phyloP scores from a whole-genome alignment of 2,113 vertebrate genomes.

The Steatornis caripensis region DNA sequence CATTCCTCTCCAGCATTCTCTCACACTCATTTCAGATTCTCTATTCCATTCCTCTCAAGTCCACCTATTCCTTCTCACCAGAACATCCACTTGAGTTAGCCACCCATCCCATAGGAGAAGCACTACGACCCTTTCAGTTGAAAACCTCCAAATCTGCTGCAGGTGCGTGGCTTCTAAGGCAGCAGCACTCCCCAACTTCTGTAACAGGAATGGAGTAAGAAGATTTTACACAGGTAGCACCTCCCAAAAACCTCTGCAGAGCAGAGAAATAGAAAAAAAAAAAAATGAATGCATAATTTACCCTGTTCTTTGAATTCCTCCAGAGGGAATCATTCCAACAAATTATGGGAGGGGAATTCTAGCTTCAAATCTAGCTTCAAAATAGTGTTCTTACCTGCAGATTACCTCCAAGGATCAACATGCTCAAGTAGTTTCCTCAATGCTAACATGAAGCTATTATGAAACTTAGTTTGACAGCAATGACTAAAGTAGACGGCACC shows the following conservation, averaged over 20 bases:
- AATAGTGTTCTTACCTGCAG: background rate
- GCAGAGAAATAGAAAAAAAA: background rate
- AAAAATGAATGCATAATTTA: background rate
- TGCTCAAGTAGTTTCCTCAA: background rate
- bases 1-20: background rate
- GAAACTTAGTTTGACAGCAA: background rate
- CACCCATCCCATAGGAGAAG: background rate
- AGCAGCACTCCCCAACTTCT: background rate
- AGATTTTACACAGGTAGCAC: background rate
- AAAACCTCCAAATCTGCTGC: background rate
- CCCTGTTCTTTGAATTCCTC: background rate
- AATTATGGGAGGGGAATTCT: background rate
- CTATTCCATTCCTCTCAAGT: background rate
- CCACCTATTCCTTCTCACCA: background rate
- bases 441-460: background rate
- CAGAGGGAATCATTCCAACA: background rate
- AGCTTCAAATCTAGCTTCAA: background rate
- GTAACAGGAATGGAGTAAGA: background rate
- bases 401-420: background rate
- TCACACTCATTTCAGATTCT: background rate
- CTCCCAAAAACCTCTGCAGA: background rate
- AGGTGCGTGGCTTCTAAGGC: background rate
- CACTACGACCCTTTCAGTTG: background rate
- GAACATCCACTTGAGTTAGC: background rate
- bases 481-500: background rate